Conservation (phyloP, 1,140 invertebrate species). For the Drosophila serrata region DNA sequence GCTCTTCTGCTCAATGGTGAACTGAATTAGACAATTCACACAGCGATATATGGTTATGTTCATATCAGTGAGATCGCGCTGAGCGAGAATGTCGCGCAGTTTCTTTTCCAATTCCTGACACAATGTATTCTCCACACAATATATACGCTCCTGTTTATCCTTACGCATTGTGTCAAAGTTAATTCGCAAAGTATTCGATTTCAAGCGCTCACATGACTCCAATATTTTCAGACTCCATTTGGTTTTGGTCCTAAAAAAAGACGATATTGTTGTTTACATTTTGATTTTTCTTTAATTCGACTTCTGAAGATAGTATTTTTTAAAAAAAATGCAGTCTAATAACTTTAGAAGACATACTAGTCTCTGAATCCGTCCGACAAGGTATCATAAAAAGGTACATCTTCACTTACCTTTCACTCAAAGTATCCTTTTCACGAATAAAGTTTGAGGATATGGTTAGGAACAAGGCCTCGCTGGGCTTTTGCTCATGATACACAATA, state of each 20-base stretch:
- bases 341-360: too few relatives aligned
- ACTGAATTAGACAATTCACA: slow-evolving; percentile 88
- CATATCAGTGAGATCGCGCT: slow-evolving; percentile 86
- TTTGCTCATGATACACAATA: slow-evolving; percentile 67
- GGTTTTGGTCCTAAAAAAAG: slow-evolving; percentile 85
- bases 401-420: slow-evolving; percentile 69
- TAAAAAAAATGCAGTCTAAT: too few relatives aligned
- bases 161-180: slow-evolving; percentile 88
- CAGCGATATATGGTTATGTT: slow-evolving; percentile 87
- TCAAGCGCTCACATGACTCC: slow-evolving; percentile 86
- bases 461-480: slow-evolving; percentile 72
- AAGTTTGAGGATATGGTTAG: slow-evolving; percentile 78
- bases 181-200: slow-evolving; percentile 87
- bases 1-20: slow-evolving; percentile 86
- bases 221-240: slow-evolving; percentile 87
- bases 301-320: too few relatives aligned
- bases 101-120: slow-evolving; percentile 87
- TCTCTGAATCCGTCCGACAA: too few relatives aligned
- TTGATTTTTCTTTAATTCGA: background rate
- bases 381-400: background rate
- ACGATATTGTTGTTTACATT: background rate
- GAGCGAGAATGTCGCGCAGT: slow-evolving; percentile 86
- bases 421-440: slow-evolving; percentile 80
- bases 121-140: slow-evolving; percentile 87
- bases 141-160: slow-evolving; percentile 87